Conservation (phyloP, 1,140 invertebrate species). For the Scaptodrosophila lebanonensis region DNA sequence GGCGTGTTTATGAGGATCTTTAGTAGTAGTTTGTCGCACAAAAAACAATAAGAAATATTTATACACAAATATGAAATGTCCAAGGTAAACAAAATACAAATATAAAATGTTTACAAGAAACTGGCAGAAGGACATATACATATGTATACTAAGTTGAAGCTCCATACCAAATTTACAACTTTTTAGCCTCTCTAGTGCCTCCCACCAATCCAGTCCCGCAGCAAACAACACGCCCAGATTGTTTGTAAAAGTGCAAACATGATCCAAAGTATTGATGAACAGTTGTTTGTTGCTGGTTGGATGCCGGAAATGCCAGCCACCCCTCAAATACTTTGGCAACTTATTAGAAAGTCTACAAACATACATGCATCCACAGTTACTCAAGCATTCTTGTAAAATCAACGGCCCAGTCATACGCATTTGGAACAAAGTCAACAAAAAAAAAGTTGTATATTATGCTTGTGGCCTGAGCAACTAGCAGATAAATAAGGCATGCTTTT, state of each 20-base stretch:
- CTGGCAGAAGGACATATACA: slow-evolving; percentile 16
- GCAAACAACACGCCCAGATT: no score
- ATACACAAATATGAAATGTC: slow-evolving; percentile 63
- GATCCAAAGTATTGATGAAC: slow-evolving; percentile 70
- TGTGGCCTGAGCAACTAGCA: slow-evolving; percentile 30
- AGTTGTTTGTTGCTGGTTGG: slow-evolving; percentile 63
- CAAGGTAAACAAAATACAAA: slow-evolving; percentile 62
- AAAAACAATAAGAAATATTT: slow-evolving; percentile 63
- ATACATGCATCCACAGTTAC: slow-evolving; percentile 5
- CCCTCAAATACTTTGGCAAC: slow-evolving; percentile 28
- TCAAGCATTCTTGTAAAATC: slow-evolving; percentile 19
- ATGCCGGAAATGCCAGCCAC: slow-evolving; percentile 33
- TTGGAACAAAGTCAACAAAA: slow-evolving; percentile 66
- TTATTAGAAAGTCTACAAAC: slow-evolving; percentile 64
- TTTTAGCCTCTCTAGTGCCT: slow-evolving; percentile 45
- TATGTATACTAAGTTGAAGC: neutral
- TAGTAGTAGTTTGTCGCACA: no score
- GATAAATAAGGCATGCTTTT: neutral
- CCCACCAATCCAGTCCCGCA: slow-evolving; percentile 30
- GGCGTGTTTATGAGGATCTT: no score
- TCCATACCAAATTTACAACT: slow-evolving; percentile 62
- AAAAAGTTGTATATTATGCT: slow-evolving; percentile 67
- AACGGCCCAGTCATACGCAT: slow-evolving; percentile 20
- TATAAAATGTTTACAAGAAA: slow-evolving; percentile 48
- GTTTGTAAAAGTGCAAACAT: no score